These are phyloP conservation scores for Parapsyche elsis DNA, from an alignment of 1,140 invertebrate genomes.

Conservation along the genomic window DNA sequence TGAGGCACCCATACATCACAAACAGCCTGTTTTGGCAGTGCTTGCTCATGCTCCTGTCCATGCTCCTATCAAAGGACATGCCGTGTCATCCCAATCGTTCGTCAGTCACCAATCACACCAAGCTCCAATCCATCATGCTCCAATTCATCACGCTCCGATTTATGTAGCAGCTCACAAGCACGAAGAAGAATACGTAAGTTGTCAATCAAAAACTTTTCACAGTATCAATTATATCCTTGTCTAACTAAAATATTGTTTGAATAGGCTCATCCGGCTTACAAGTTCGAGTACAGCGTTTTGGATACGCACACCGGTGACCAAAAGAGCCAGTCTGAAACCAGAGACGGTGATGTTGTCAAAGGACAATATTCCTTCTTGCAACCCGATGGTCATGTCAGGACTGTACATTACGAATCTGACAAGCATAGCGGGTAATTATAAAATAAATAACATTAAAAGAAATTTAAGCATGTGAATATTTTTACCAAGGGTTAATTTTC, in stretches of 20 bases:
- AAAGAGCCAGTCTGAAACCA: slow-evolving; percentile 61
- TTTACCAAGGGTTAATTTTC: too few relatives aligned
- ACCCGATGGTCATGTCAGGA: slow-evolving; percentile 61
- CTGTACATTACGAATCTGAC: slow-evolving; percentile 60
- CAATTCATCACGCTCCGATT: slow-evolving; percentile 26
- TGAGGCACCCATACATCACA: slow-evolving; percentile 32
- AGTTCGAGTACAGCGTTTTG: slow-evolving; percentile 60
- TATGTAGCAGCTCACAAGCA: slow-evolving; percentile 16
- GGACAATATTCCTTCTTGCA: slow-evolving; percentile 59
- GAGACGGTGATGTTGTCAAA: slow-evolving; percentile 58
- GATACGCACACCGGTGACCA: slow-evolving; percentile 61
- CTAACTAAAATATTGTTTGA: too few relatives aligned
- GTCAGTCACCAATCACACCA: slow-evolving; percentile 44
- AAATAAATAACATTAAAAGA: background rate
- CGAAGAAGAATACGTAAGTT: slow-evolving; percentile 63
- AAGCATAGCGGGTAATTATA: slow-evolving; percentile 44
- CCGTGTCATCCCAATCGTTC: slow-evolving; percentile 47
- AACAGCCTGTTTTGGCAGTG: slow-evolving; percentile 56
- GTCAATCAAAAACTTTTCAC: background rate
- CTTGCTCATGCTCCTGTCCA: slow-evolving; percentile 27
- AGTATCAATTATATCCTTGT: too few relatives aligned
- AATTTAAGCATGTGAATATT: background rate
- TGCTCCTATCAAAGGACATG: slow-evolving; percentile 22
- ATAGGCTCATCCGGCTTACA: slow-evolving; percentile 59
- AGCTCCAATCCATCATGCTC: slow-evolving; percentile 35